Base-by-base conservation (phyloP, 2,888 invertebrate species). In the Clostera curtula region DNA sequence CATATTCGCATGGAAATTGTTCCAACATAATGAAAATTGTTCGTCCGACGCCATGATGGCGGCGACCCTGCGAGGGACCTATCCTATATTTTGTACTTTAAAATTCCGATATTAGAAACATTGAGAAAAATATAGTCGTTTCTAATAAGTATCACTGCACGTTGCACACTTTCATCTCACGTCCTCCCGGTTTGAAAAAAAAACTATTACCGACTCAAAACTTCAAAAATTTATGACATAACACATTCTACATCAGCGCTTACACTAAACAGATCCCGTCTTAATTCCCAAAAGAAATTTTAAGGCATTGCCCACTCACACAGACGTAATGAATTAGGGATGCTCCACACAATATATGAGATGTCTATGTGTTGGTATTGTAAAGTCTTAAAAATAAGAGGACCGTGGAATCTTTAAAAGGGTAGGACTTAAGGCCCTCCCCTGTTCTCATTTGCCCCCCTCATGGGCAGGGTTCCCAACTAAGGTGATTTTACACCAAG, bases 21-120 rank as follows among this genome's bases (percentile, higher is more conserved):
- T 90, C 90, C 90, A 90, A 82, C 89, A 89, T 77, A 90, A 75
- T 70, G 90, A 90, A 80, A 89, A 89, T 68, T 89, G 89, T 82
- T 89, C 89, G 85, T 88, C 88, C 83, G 88, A 88, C 88, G 88
- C 88, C 88, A 88, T 88, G 73, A 84, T 87, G 87, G 83, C 82
- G 84, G 66, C 75, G 71, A 60, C 49, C 41, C 54, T 49, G 47
- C 45, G 44, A 46, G 56, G 67, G 65, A 71, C 80, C 77, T 82
- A 82, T 75, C 77, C 77, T 79, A 79, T 63, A 56, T 66, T 76
- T 82, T 82, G 77, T 80, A 80, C 79, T 77, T 69, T 72, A 72
- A 55, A 62, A 70, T 72, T 74, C 57, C 72, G 56, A 67, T 72
- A 65, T 67, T 71, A 73, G 74, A 83, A 80, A 77, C 79, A 80